Evolutionary conservation across 2,797 vertebrate species (phyloP).

Genomic region (Darevskia nairensis): DNA sequence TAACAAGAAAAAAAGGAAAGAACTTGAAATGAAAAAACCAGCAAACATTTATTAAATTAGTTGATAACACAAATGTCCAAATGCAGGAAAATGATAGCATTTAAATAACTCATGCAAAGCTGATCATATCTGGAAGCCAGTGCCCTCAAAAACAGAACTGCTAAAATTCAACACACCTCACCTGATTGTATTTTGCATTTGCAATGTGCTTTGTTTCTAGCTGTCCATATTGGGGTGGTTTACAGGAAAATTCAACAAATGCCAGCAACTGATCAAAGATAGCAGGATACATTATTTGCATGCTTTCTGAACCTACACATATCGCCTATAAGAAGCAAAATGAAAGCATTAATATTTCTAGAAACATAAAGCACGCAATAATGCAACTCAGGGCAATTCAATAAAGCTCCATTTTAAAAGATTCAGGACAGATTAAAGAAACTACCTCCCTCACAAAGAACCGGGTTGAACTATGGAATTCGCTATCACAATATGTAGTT

Average conservation of each 20-base stretch:
- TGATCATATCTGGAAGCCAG: neutral
- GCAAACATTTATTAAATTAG: slow-evolving; percentile 15
- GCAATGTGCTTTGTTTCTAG: slow-evolving; percentile 99
- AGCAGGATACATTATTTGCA: slow-evolving; percentile 99
- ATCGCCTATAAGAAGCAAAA: slow-evolving; percentile 87
- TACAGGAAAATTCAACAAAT: slow-evolving; percentile 98
- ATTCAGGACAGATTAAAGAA: too few relatives aligned
- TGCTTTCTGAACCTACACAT: slow-evolving; percentile 94
- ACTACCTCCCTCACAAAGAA: too few relatives aligned
- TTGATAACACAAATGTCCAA: slow-evolving; percentile 45
- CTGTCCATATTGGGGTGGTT: slow-evolving; percentile 96
- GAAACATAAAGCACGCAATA: slow-evolving; percentile 8
- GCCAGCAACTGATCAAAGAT: slow-evolving; percentile 97
- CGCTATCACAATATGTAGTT: too few relatives aligned
- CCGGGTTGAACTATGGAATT: too few relatives aligned
- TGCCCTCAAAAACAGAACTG: slow-evolving; percentile 39
- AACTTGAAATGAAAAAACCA: slow-evolving; percentile 16
- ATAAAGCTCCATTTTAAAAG: too few relatives aligned
- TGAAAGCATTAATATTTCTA: neutral
- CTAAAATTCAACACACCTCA: slow-evolving; percentile 69
- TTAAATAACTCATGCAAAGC: slow-evolving; percentile 39
- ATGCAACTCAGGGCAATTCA: neutral
- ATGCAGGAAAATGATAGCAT: slow-evolving; percentile 17
- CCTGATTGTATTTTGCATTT: slow-evolving; percentile 99
- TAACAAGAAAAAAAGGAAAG: slow-evolving; percentile 2